phyloP scores from a whole-genome alignment of 2,113 vertebrate genomes.

The Thryonomys swinderianus region DNA sequence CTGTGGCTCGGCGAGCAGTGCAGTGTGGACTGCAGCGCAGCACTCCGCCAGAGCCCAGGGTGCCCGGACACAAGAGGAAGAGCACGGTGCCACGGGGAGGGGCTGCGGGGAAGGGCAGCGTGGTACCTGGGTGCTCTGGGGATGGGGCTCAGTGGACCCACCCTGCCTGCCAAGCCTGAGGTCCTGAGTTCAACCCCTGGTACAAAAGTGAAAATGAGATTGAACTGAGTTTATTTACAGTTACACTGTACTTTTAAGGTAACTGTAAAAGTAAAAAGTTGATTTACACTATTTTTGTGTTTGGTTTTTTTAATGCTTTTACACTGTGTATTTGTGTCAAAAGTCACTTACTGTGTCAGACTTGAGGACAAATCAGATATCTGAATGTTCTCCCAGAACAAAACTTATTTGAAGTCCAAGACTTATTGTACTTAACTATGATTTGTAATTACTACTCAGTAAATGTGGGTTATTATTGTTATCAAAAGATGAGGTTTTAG shows the following conservation, averaged over 20 bases:
- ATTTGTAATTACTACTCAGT: not conserved
- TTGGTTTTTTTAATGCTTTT: not conserved
- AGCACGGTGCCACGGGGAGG: not conserved
- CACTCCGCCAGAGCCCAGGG: not conserved
- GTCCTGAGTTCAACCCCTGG: too few species aligned
- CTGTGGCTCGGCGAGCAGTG: not conserved
- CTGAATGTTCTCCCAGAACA: too few species aligned
- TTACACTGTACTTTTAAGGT: not conserved
- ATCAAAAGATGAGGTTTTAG: slow-evolving; percentile 37
- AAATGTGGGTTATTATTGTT: not conserved
- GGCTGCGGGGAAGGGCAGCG: not conserved
- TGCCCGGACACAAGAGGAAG: not conserved
- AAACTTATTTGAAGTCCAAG: not conserved
- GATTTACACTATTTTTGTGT: not conserved
- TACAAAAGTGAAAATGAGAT: not conserved
- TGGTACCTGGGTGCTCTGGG: not conserved
- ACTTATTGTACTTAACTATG: not conserved
- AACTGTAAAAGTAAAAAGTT: not conserved
- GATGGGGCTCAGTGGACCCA: too few species aligned
- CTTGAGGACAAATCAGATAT: not conserved
- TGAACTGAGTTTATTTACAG: not conserved
- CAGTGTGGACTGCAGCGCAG: not conserved
- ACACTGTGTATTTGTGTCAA: not conserved
- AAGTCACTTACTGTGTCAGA: not conserved
- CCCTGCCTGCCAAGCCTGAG: too few species aligned